Evolutionary conservation across 2,888 invertebrate species (phyloP), one percentile per base, ranked within the genome.

Genomic region (Eupeodes luniger): DNA sequence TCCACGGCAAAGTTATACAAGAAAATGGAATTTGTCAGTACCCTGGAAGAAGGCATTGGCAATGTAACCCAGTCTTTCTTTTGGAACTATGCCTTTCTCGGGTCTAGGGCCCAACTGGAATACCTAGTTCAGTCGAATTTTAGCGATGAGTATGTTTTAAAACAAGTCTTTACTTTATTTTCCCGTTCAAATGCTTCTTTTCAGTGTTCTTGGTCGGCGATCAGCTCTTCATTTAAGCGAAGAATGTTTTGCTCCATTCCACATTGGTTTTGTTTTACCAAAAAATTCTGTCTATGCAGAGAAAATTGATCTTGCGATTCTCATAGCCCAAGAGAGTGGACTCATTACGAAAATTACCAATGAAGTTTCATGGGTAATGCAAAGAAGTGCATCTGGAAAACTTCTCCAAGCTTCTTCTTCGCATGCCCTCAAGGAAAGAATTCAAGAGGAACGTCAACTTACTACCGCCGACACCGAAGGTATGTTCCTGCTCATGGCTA

Each of bases 391-490:
- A 0, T 93, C 94, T 7, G 96, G 96, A 69, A 95, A 94, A 90
- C 92, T 96, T 9, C 92, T 96, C 57, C 95, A 96, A 91, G 96
- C 96, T 92, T 92, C 91, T 88, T 90, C 92, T 14, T 94, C 94
- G 3, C 91, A 91, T 19, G 91, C 92, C 0, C 86, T 95, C 34
- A 94, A 94, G 67, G 93, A 93, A 81, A 90, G 91, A 4, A 92
- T 93, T 49, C 94, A 95, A 36, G 96, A 96, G 92, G 97, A 97
- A 91, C 95, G 96, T 86, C 96, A 96, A 34, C 92, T 97, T n/a
- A 96, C 96, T 1, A 93, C 97, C 47, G 97, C 96, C 91, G 97
- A 97, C 89, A 97, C 96, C 0, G 96, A 97, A 93, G 97, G 97
- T 11, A 97, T 97, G 96, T 97, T 97, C 91, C 93, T 97, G 4